Conservation (phyloP, 2,113 vertebrate genomes). For the Rhinolophus ferrumequinum region DNA sequence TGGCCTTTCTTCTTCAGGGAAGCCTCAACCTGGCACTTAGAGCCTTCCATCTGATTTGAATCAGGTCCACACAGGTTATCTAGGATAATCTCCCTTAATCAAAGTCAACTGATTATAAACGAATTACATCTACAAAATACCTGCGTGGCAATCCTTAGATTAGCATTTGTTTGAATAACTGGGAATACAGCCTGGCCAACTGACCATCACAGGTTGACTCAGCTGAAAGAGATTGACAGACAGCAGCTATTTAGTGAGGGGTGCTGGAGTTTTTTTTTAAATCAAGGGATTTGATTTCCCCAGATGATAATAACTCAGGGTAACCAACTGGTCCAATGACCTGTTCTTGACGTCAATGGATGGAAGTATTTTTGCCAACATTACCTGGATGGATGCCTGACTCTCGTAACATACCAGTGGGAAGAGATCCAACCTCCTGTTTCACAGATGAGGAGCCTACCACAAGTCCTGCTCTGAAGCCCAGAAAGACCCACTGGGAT, state of each 20-base stretch:
- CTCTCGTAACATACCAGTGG: neutral
- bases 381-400: neutral
- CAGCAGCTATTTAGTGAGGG: neutral
- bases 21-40: neutral
- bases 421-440: accelerated
- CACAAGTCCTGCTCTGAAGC: neutral
- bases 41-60: neutral
- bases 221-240: neutral
- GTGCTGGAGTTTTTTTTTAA: neutral
- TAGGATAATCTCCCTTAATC: neutral
- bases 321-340: neutral
- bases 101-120: neutral
- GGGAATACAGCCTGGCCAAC: neutral
- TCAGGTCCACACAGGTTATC: neutral
- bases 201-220: neutral
- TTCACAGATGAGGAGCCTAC: too few species aligned
- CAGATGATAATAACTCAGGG: neutral
- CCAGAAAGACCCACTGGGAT: neutral
- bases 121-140: neutral
- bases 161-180: neutral
- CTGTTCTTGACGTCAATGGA: neutral
- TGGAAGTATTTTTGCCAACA: neutral
- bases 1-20: neutral
- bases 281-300: neutral
- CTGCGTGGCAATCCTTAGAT: neutral